These are phyloP conservation scores for Buphagus erythrorhynchus DNA, from an alignment of 2,797 vertebrate species.

Conservation along the genomic window DNA sequence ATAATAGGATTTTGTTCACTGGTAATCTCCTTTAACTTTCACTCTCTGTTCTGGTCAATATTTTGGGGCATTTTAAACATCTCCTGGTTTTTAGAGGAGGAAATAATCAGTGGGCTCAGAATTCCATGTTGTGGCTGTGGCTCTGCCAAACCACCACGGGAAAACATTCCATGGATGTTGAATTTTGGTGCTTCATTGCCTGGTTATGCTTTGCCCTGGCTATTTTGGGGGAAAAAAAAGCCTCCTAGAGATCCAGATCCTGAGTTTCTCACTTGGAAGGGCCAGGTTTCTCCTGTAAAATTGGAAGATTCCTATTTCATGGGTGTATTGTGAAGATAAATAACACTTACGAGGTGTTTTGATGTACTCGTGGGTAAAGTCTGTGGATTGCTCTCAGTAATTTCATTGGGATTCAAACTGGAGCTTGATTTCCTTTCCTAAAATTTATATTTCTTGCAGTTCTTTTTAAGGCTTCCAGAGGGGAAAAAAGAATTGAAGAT, in stretches of 20 bases:
- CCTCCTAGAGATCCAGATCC: not conserved
- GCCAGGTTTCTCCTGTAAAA: not conserved
- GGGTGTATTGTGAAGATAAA: not conserved
- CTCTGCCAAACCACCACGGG: not conserved
- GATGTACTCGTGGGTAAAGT: not conserved
- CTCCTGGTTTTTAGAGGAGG: not conserved
- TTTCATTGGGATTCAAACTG: not conserved
- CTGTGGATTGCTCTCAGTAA: not conserved
- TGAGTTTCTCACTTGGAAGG: not conserved
- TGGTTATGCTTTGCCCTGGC: not conserved
- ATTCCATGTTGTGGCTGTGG: not conserved
- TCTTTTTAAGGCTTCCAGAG: conserved; percentile 31
- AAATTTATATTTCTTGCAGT: conserved; percentile 6
- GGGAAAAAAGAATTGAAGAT: not conserved
- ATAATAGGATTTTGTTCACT: not conserved
- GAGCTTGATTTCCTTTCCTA: conserved; percentile 12
- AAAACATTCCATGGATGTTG: not conserved
- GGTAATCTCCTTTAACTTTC: not conserved
- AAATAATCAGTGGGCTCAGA: not conserved
- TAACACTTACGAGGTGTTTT: not conserved
- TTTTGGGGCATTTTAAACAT: not conserved
- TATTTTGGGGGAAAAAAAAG: not conserved
- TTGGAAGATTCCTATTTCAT: not conserved
- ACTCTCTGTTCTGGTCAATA: not conserved
- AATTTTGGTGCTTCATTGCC: not conserved